Evolutionary conservation across 1,140 invertebrate species (phyloP).

Genomic region (Nixonia krombeini): DNA sequence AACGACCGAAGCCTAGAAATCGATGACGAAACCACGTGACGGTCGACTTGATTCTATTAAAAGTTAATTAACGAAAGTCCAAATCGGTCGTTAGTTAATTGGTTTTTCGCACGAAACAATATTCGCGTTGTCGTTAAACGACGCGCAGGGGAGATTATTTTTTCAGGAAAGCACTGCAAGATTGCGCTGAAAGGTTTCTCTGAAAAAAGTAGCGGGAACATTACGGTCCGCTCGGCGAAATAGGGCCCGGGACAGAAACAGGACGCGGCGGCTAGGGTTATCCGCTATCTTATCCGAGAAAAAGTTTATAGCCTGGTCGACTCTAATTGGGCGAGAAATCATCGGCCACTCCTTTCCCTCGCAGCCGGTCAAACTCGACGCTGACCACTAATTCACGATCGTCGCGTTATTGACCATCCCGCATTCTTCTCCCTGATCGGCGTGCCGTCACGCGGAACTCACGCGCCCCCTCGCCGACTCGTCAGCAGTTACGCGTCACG

Average conservation of each 20-base stretch:
- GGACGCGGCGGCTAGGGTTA: slow-evolving; percentile 51
- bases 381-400: slow-evolving; percentile 67
- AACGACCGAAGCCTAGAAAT: too few relatives aligned
- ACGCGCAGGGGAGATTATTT: background rate
- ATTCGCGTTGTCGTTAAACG: too few relatives aligned
- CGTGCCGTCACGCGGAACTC: slow-evolving; percentile 15
- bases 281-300: slow-evolving; percentile 68
- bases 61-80: too few relatives aligned
- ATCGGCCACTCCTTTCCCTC: slow-evolving; percentile 69
- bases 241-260: slow-evolving; percentile 52
- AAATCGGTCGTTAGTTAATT: too few relatives aligned
- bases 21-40: too few relatives aligned
- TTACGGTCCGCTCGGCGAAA: slow-evolving; percentile 52
- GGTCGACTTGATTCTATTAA: too few relatives aligned
- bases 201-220: slow-evolving; percentile 49
- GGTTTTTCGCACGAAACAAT: too few relatives aligned
- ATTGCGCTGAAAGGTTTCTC: background rate
- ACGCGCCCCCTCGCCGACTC: too few relatives aligned
- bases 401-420: slow-evolving; percentile 51
- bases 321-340: slow-evolving; percentile 71
- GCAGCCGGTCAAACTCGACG: slow-evolving; percentile 60
- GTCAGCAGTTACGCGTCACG: too few relatives aligned
- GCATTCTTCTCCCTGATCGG: slow-evolving; percentile 36
- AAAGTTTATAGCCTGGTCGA: slow-evolving; percentile 71
- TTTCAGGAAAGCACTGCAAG: background rate